Percentiles rank a stretch among this genome's conserved stretches.
Evolutionary conservation across 2,113 vertebrate genomes (phyloP).

Genomic region (Anser cygnoides): DNA sequence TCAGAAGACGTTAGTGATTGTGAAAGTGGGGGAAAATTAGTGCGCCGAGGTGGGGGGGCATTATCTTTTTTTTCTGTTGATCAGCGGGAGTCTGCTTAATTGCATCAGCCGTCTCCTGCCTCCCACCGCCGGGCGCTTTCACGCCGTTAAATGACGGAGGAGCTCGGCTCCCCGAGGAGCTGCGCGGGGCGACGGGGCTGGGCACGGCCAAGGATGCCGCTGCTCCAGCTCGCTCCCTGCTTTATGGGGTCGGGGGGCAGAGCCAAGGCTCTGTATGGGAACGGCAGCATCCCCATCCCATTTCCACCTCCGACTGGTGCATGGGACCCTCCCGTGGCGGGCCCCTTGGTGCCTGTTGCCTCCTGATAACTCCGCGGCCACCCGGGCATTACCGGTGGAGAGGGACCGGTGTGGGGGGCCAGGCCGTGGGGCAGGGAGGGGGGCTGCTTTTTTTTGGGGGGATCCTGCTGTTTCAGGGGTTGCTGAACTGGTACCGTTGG

Average conservation of each 20-base stretch:
- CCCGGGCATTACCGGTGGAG: background rate
- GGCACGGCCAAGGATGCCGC: background rate
- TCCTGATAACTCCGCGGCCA: background rate
- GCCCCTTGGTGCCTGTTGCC: background rate
- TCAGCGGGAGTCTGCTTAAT: constrained; percentile 39
- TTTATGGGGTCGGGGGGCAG: background rate
- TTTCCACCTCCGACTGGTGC: background rate
- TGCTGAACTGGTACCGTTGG: accelerated
- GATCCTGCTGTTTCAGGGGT: background rate
- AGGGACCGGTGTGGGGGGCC: background rate
- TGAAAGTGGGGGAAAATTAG: constrained; percentile 33
- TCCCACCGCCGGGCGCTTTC: background rate
- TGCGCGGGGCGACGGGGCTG: background rate
- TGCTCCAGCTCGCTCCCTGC: background rate
- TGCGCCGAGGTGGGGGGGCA: background rate
- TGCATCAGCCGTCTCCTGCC: background rate
- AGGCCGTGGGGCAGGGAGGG: background rate
- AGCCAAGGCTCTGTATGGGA: background rate
- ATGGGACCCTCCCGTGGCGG: background rate
- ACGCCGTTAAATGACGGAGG: background rate
- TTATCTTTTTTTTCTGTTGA: background rate
- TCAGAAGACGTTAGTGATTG: constrained; percentile 22
- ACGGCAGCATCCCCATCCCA: background rate
- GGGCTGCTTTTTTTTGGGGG: background rate
- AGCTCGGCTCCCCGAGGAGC: background rate